Evolutionary conservation across 2,113 vertebrate species (phyloP), one percentile per base, ranked within the genome.

Genomic region (Bubo scandiacus): DNA sequence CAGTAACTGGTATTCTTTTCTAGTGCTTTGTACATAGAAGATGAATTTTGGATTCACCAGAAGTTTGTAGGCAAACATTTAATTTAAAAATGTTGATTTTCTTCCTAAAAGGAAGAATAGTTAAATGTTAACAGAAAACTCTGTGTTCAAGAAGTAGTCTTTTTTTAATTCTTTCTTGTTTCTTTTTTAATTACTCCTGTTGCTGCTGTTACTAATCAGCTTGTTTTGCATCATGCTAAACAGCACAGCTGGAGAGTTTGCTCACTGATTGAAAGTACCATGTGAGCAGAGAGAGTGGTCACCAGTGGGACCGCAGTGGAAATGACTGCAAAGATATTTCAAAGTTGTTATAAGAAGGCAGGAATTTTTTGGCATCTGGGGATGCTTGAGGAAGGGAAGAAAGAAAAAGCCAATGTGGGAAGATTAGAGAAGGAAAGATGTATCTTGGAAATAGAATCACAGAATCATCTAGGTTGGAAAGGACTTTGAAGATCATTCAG

Each of bases 131-230:
- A 78, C 18, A 27, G 15, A 72, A 79, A 78, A 40, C 3, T 72
- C 21, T 26, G 5, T 49, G 40, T 72, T 74, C 47, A 84, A 82
- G 18, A 14, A 59, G 6, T 2, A 32, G 23, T 16, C 32, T 61
- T 43, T 66, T 66, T 2, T 1, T 1, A 22, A 65, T 73, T 70
- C 25, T 92, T 94, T 94, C 30, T 65, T 82, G n/a, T 66, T 92
- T 80, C 58, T 94, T 71, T 96, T 95, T 94, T 92, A 94, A 97
- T 96, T 95, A 94, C 74, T 92, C 47, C 42, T 96, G 74, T 87
- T 95, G 61, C 66, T 94, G 62, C 67, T 94, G 62, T 65, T 97
- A 82, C 71, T 96, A 94, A 95, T 94, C 84, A 95, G 32, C 81
- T 92, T 96, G 62, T 90, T 96, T 96, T 47, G 42, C 71, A 94